Conservation (phyloP, 1,140 invertebrate species). For the Gonioctena quinquepunctata region DNA sequence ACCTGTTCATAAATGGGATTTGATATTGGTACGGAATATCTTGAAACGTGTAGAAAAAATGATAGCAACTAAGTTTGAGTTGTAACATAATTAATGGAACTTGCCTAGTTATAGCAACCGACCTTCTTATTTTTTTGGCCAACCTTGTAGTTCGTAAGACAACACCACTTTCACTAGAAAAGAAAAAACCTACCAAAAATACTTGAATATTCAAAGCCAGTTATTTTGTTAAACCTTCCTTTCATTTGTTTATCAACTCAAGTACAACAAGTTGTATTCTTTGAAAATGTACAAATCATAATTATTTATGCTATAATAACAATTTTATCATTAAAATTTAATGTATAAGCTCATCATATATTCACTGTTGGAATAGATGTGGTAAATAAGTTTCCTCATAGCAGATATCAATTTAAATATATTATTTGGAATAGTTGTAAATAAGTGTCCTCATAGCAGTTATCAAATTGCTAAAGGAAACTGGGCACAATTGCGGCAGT, state of each 20-base stretch:
- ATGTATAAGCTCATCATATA: too few relatives aligned
- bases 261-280: background rate
- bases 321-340: too few relatives aligned
- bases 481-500: too few relatives aligned
- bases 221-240: background rate
- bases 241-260: background rate
- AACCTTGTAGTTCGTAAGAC: background rate
- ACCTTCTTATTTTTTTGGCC: too few relatives aligned
- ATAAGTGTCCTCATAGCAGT: background rate
- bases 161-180: background rate
- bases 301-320: too few relatives aligned
- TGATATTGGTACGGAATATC: background rate
- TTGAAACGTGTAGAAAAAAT: background rate
- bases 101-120: background rate
- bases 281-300: background rate
- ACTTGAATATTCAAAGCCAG: background rate
- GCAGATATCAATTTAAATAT: too few relatives aligned
- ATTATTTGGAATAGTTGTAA: too few relatives aligned
- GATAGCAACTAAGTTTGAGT: background rate
- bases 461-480: background rate
- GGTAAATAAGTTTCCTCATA: too few relatives aligned
- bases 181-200: background rate
- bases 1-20: background rate
- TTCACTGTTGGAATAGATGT: too few relatives aligned
- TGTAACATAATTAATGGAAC: background rate